Conservation (phyloP, 1,140 invertebrate genomes). For the Cydia amplana region DNA sequence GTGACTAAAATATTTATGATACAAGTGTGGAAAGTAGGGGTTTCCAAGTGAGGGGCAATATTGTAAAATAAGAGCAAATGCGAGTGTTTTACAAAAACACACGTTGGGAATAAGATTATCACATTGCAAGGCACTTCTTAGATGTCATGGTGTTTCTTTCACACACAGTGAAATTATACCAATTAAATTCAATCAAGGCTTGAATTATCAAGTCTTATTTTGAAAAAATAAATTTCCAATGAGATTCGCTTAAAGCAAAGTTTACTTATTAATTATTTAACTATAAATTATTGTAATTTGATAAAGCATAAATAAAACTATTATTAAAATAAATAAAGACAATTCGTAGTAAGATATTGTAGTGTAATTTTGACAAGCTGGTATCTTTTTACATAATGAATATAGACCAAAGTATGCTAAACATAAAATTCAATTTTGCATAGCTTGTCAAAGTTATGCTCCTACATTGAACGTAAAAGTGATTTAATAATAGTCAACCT, state of each 20-base stretch:
- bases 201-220: background rate
- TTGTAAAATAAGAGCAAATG: background rate
- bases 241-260: conserved; percentile 22
- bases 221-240: conserved; percentile 16
- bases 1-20: background rate
- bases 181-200: background rate
- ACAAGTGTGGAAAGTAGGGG: background rate
- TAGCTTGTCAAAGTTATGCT: conserved; percentile 3
- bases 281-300: conserved; percentile 27
- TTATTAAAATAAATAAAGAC: conserved; percentile 24
- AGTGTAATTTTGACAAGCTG: conserved; percentile 12
- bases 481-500: conserved; percentile 35
- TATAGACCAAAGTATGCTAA: background rate
- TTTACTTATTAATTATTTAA: conserved; percentile 25
- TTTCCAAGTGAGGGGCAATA: background rate
- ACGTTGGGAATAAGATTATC: background rate
- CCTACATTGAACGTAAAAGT: conserved; percentile 9
- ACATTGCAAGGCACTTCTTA: background rate
- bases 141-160: background rate
- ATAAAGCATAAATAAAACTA: conserved; percentile 16
- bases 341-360: conserved; percentile 5
- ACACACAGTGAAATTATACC: background rate
- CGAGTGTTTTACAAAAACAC: background rate
- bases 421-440: background rate
- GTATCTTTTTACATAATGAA: background rate